Percentiles rank a stretch among this genome's conserved stretches.
These are phyloP conservation scores for Cheilosia variabilis DNA, from an alignment of 2,888 invertebrate genomes.

Conservation along the genomic window DNA sequence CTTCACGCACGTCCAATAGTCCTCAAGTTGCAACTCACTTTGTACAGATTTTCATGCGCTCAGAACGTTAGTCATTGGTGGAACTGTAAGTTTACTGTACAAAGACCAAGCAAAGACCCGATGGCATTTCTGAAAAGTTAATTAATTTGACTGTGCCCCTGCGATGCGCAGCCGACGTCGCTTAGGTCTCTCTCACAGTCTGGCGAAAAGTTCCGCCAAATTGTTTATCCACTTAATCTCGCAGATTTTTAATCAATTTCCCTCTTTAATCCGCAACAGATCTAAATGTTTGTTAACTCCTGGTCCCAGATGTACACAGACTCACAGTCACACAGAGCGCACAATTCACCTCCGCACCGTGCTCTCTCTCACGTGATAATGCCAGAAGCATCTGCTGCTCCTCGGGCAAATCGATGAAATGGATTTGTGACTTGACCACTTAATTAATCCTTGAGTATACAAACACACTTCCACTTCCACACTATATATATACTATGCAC, in stretches of 20 bases:
- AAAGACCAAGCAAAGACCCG: background rate
- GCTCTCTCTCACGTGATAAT: slow-evolving; percentile 15
- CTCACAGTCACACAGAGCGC: background rate
- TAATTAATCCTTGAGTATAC: slow-evolving; percentile 69
- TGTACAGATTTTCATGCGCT: too few species aligned
- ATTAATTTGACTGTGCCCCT: slow-evolving; percentile 14
- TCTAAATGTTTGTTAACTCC: slow-evolving; percentile 33
- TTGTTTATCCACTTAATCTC: slow-evolving; percentile 49
- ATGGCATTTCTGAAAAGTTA: slow-evolving; percentile 10
- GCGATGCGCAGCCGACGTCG: background rate
- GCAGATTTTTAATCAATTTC: slow-evolving; percentile 70
- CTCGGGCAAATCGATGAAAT: slow-evolving; percentile 51
- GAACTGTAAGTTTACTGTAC: too few species aligned
- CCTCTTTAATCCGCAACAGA: slow-evolving; percentile 60
- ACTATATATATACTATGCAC: background rate
- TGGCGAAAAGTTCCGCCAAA: slow-evolving; percentile 35
- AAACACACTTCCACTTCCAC: slow-evolving; percentile 16
- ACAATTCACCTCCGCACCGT: background rate
- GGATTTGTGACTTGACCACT: slow-evolving; percentile 67
- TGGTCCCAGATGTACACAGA: background rate
- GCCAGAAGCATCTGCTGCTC: slow-evolving; percentile 10
- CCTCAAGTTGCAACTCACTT: too few species aligned
- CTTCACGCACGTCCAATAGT: too few species aligned
- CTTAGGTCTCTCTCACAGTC: background rate
- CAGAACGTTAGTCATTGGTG: too few species aligned